These are phyloP conservation scores for Polyommatus icarus DNA, from an alignment of 2,888 invertebrate genomes.

Conservation along the genomic window DNA sequence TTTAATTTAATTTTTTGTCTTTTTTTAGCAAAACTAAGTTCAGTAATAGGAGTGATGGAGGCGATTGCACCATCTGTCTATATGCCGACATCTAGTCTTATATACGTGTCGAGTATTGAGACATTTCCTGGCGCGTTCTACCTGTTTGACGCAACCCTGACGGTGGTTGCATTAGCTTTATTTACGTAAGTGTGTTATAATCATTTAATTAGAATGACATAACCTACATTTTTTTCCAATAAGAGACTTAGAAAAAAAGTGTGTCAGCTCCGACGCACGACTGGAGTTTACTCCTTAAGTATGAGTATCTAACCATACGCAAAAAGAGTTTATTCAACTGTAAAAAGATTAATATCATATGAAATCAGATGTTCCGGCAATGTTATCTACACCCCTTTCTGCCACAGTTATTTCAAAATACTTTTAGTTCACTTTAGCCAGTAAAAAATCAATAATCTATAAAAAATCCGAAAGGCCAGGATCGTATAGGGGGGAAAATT, in stretches of 20 bases:
- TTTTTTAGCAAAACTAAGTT: constrained; percentile 71
- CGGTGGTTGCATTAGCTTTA: constrained; percentile 64
- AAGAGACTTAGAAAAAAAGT: background rate
- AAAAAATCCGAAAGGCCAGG: too few relatives aligned
- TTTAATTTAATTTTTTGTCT: background rate
- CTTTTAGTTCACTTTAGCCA: too few relatives aligned
- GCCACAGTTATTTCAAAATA: too few relatives aligned
- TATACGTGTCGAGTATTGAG: constrained; percentile 75
- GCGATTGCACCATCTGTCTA: constrained; percentile 78
- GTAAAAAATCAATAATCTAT: too few relatives aligned
- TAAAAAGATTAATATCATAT: too few relatives aligned
- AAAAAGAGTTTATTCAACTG: too few relatives aligned
- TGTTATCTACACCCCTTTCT: too few relatives aligned
- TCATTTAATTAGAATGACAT: background rate
- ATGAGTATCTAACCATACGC: too few relatives aligned
- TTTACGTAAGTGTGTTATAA: constrained; percentile 62
- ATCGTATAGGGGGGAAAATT: too few relatives aligned
- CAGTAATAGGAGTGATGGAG: constrained; percentile 80
- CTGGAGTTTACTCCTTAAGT: too few relatives aligned
- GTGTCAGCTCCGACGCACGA: too few relatives aligned
- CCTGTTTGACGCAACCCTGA: constrained; percentile 73
- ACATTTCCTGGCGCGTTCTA: constrained; percentile 79
- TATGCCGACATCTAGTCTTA: constrained; percentile 77
- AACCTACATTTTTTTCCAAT: background rate
- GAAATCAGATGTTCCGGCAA: too few relatives aligned